Conservation (phyloP, 1,140 invertebrate species). For the Drosophila lowei region DNA sequence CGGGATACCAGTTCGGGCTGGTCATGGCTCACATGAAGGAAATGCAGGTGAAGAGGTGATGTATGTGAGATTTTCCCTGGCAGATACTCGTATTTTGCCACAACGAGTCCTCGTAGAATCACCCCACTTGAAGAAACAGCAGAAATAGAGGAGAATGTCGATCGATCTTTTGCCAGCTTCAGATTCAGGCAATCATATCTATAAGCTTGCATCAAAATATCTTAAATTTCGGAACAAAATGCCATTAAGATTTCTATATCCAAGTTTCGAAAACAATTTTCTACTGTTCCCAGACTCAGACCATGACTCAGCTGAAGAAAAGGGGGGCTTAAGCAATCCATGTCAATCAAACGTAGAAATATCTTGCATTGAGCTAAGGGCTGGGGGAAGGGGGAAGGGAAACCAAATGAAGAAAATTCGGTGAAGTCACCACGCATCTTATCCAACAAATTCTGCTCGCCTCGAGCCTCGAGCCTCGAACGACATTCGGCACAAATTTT, state of each 20-base stretch:
- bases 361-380: neutral
- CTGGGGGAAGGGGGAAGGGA: neutral
- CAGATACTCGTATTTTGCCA: no score
- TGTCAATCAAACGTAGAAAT: constrained; percentile 54
- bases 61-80: constrained; percentile 19
- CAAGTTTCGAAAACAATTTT: constrained; percentile 31
- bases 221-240: neutral
- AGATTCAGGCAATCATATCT: no score
- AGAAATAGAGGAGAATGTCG: no score
- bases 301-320: constrained; percentile 50
- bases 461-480: constrained; percentile 1
- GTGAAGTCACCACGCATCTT: constrained; percentile 6
- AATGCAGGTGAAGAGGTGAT: constrained; percentile 37
- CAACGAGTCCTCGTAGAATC: no score
- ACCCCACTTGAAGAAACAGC: no score
- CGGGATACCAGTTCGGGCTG: constrained; percentile 30
- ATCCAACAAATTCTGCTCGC: constrained; percentile 6
- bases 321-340: constrained; percentile 33
- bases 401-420: constrained; percentile 36
- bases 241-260: constrained; percentile 6
- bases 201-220: neutral
- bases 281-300: constrained; percentile 46
- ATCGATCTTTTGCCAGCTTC: no score
- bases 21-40: constrained; percentile 24
- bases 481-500: constrained; percentile 1